Evolutionary conservation across 92 coral and sea anemone genomes (phyloP).

Genomic region (Paramuricea clavata): DNA sequence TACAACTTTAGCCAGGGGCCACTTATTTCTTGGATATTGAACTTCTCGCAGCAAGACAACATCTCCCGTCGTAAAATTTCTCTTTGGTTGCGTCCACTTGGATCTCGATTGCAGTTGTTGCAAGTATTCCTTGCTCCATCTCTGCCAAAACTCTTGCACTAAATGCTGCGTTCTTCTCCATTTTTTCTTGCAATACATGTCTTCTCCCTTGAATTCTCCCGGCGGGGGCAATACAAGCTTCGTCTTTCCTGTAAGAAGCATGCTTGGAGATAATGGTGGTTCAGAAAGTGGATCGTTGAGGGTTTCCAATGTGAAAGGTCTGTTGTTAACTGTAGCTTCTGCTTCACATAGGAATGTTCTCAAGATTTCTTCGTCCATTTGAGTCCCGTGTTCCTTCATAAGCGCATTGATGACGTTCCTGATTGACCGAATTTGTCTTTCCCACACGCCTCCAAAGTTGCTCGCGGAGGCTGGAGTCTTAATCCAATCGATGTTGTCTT

Average conservation of each 20-base stretch:
- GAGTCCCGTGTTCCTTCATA: slow-evolving; percentile 19
- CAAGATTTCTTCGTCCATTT: too few relatives aligned
- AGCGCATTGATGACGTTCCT: slow-evolving; percentile 36
- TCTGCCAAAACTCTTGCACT: slow-evolving; percentile 67
- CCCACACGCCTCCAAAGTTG: slow-evolving; percentile 57
- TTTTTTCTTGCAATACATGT: slow-evolving; percentile 59
- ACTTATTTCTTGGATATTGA: slow-evolving; percentile 52
- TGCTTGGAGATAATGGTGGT: too few relatives aligned
- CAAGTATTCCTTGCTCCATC: slow-evolving; percentile 71
- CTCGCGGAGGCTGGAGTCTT: slow-evolving; percentile 52
- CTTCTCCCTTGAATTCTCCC: slow-evolving; percentile 63
- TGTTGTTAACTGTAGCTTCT: slow-evolving; percentile 55
- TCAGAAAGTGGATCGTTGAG: too few relatives aligned
- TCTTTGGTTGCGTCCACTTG: slow-evolving; percentile 58
- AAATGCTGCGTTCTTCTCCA: slow-evolving; percentile 72
- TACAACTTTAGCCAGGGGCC: slow-evolving; percentile 59
- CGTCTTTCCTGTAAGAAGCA: too few relatives aligned
- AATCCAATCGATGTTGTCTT: slow-evolving; percentile 42
- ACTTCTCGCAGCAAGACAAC: slow-evolving; percentile 58
- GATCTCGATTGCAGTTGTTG: slow-evolving; percentile 51
- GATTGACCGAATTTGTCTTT: slow-evolving; percentile 42
- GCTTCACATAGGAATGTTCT: too few relatives aligned
- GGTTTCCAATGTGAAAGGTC: slow-evolving; percentile 69
- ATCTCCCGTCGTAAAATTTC: slow-evolving; percentile 57
- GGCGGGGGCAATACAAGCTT: slow-evolving; percentile 8